A percentile compares a stretch with the other conserved stretches of the same genome.
Conservation (phyloP, 1,140 invertebrate species). For the Lineus longissimus region DNA sequence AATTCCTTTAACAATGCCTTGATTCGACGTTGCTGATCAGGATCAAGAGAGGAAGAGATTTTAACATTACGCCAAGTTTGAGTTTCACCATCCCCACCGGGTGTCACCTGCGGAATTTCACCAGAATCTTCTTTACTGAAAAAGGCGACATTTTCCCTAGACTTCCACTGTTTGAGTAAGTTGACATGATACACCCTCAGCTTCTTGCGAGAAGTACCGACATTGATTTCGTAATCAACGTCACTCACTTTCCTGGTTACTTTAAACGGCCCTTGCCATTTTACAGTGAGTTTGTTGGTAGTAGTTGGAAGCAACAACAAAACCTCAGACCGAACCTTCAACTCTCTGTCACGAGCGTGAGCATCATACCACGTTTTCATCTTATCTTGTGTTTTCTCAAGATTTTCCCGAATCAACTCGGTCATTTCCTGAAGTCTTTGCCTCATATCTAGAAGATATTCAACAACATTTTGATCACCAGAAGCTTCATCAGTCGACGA, state of each 20-base stretch:
- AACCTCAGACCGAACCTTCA: conserved; percentile 21
- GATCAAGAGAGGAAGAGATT: neutral
- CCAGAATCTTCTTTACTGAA: neutral
- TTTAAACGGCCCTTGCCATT: conserved; percentile 20
- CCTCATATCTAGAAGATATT: conserved; percentile 25
- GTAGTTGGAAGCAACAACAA: conserved; percentile 21
- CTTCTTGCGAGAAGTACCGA: conserved; percentile 1
- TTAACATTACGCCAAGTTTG: conserved; percentile 6
- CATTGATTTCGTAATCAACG: conserved; percentile 11
- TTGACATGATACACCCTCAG: conserved; percentile 16
- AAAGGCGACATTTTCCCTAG: neutral
- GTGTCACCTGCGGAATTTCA: neutral
- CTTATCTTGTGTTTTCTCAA: conserved; percentile 13
- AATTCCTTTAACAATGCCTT: conserved; percentile 3
- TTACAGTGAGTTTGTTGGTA: conserved; percentile 23
- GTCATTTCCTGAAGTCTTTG: conserved; percentile 21
- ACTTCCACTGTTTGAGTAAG: conserved; percentile 9
- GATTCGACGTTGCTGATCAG: neutral
- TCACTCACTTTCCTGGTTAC: conserved; percentile 2
- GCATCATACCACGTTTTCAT: conserved; percentile 21
- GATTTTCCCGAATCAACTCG: conserved; percentile 19
- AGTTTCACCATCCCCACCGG: neutral
- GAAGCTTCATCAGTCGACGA: conserved; percentile 28
- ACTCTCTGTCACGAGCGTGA: conserved; percentile 3
- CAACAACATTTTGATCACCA: conserved; percentile 22